These are phyloP conservation scores for Tenthredo distinguenda DNA, from an alignment of 2,888 invertebrate genomes.

Conservation along the genomic window DNA sequence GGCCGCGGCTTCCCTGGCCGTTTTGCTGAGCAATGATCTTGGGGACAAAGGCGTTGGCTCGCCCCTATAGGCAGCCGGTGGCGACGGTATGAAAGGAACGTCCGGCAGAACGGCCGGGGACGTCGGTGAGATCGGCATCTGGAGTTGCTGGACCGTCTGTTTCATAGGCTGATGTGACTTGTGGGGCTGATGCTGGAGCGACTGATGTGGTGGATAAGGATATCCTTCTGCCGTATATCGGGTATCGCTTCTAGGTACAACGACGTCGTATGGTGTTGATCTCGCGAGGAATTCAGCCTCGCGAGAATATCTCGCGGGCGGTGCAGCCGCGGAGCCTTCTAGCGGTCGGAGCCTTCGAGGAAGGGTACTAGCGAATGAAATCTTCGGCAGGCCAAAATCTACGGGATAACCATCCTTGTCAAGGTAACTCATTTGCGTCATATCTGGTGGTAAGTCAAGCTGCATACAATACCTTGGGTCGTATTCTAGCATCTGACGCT, in stretches of 20 bases:
- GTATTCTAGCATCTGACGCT: constrained; percentile 69
- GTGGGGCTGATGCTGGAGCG: constrained; percentile 79
- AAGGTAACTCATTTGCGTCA: constrained; percentile 80
- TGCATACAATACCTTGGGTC: constrained; percentile 71
- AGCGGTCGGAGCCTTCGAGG: constrained; percentile 84
- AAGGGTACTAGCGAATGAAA: constrained; percentile 86
- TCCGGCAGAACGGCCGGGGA: constrained; percentile 78
- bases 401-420: constrained; percentile 90
- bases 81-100: constrained; percentile 83
- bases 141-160: constrained; percentile 34
- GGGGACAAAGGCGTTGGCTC: constrained; percentile 79
- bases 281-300: constrained; percentile 84
- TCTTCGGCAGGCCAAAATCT: constrained; percentile 88
- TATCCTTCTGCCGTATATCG: constrained; percentile 91
- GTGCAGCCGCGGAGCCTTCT: constrained; percentile 79
- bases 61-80: constrained; percentile 86
- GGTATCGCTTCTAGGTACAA: constrained; percentile 66
- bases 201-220: constrained; percentile 80
- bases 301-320: constrained; percentile 81
- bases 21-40: constrained; percentile 79
- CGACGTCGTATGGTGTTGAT: constrained; percentile 78
- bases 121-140: constrained; percentile 63
- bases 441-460: constrained; percentile 65
- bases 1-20: constrained; percentile 78
- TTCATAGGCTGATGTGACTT: constrained; percentile 65